phyloP scores from a whole-genome alignment of 2,888 invertebrate species.

The Drosophila birchii region DNA sequence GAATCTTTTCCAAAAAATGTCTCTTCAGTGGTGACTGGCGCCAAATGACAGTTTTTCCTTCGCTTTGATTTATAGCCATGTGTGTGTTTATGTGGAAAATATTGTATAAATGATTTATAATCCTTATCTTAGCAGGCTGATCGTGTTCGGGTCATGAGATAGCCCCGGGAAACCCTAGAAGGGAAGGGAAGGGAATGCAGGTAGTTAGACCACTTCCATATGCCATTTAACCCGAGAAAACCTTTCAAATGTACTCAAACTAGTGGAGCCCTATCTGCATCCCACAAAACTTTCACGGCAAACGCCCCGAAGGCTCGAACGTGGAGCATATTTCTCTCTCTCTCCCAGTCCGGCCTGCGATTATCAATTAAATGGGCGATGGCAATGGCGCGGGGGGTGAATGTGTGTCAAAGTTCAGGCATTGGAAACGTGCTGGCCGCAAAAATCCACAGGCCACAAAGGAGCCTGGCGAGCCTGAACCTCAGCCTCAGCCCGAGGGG shows the following conservation, averaged over 20 bases:
- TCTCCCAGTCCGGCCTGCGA: conserved; percentile 61
- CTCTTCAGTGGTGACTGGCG: conserved; percentile 65
- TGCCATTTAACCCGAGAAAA: conserved; percentile 39
- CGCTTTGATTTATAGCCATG: conserved; percentile 70
- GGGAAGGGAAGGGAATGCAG: conserved; percentile 33
- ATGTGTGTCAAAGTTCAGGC: conserved; percentile 78
- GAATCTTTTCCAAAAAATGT: conserved; percentile 56
- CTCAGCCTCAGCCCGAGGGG: neutral
- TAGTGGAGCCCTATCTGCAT: conserved; percentile 41
- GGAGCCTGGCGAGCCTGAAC: conserved; percentile 11
- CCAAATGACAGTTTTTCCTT: conserved; percentile 71
- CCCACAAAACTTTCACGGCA: conserved; percentile 67
- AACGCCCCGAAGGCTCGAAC: conserved; percentile 73
- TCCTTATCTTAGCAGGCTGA: conserved; percentile 70
- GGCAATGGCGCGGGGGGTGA: conserved; percentile 49
- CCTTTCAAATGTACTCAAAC: conserved; percentile 43
- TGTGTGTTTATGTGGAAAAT: conserved; percentile 65
- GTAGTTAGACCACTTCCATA: conserved; percentile 36
- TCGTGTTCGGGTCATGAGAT: conserved; percentile 60
- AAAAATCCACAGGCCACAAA: conserved; percentile 53
- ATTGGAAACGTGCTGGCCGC: conserved; percentile 71
- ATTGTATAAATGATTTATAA: conserved; percentile 77
- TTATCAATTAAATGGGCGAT: conserved; percentile 62
- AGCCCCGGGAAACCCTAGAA: conserved; percentile 45
- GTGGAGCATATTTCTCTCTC: conserved; percentile 67